Conservation (phyloP, 1,140 invertebrate species). For the Ptiloglossa arizonensis region DNA sequence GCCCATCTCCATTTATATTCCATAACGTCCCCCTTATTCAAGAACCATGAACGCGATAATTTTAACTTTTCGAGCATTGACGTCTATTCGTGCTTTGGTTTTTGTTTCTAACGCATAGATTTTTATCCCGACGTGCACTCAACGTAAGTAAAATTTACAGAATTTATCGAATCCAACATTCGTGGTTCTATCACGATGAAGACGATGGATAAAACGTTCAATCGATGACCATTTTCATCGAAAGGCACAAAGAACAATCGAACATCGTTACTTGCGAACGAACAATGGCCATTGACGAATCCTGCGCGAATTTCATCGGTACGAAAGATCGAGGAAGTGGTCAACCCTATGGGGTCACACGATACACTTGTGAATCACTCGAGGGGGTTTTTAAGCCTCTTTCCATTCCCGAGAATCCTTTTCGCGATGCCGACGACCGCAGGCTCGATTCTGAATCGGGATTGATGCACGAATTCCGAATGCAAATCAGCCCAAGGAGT, state of each 20-base stretch:
- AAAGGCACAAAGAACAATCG: conserved; percentile 5
- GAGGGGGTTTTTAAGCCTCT: conserved; percentile 14
- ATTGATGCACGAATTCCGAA: conserved; percentile 42
- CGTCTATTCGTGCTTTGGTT: too few relatives aligned
- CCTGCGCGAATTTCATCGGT: not conserved
- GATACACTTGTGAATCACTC: conserved; percentile 50
- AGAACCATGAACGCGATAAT: too few relatives aligned
- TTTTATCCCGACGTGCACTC: too few relatives aligned
- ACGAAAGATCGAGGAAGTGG: conserved; percentile 30
- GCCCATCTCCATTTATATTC: too few relatives aligned
- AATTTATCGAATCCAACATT: too few relatives aligned
- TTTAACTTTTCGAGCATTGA: too few relatives aligned
- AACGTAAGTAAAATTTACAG: too few relatives aligned
- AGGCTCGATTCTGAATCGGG: conserved; percentile 13
- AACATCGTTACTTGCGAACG: not conserved
- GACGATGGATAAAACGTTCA: too few relatives aligned
- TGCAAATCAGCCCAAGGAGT: conserved; percentile 40
- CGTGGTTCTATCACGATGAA: too few relatives aligned
- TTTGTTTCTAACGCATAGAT: too few relatives aligned
- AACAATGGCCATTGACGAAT: conserved; percentile 24
- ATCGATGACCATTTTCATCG: not conserved
- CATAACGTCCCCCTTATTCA: too few relatives aligned
- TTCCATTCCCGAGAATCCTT: conserved; percentile 52
- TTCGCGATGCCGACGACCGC: conserved; percentile 53
- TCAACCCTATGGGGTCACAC: not conserved